phyloP scores from a whole-genome alignment of 2,113 vertebrate genomes.

The Nothoprocta perdicaria region DNA sequence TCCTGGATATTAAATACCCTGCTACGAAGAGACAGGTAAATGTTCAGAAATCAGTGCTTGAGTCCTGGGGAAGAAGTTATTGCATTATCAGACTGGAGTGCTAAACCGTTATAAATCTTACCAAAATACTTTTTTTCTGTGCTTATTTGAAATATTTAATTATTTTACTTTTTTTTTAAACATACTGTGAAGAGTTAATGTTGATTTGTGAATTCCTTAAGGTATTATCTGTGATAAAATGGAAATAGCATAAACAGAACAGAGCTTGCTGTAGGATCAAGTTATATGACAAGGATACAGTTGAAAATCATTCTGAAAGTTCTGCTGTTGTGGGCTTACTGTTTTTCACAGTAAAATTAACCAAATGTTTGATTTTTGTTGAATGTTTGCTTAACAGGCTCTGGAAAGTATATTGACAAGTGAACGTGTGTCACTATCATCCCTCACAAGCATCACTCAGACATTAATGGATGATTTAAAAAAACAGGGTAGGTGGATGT shows the following conservation, averaged over 20 bases:
- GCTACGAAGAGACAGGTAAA: constrained; percentile 94
- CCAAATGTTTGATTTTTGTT: neutral
- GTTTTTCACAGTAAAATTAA: neutral
- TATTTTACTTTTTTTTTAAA: neutral
- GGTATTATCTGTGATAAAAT: neutral
- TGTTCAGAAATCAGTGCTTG: neutral
- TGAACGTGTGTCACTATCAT: constrained; percentile 85
- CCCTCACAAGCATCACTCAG: constrained; percentile 85
- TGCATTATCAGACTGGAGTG: neutral
- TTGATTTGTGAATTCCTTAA: neutral
- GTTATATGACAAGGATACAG: neutral
- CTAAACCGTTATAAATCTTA: neutral
- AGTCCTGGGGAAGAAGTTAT: neutral
- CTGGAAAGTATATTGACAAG: constrained; percentile 90
- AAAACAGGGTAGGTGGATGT: constrained; percentile 84
- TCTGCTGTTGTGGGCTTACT: neutral
- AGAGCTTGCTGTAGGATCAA: neutral
- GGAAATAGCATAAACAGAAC: neutral
- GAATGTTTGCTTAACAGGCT: constrained; percentile 79
- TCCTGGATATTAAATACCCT: constrained; percentile 96
- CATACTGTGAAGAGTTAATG: neutral
- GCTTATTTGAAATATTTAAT: neutral
- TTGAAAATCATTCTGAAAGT: neutral
- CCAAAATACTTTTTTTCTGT: neutral
- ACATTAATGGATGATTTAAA: constrained; percentile 85